Evolutionary conservation across 1,140 invertebrate genomes (phyloP), one percentile per base, ranked within the genome.

Genomic region (Daktulosphaira vitifoliae): DNA sequence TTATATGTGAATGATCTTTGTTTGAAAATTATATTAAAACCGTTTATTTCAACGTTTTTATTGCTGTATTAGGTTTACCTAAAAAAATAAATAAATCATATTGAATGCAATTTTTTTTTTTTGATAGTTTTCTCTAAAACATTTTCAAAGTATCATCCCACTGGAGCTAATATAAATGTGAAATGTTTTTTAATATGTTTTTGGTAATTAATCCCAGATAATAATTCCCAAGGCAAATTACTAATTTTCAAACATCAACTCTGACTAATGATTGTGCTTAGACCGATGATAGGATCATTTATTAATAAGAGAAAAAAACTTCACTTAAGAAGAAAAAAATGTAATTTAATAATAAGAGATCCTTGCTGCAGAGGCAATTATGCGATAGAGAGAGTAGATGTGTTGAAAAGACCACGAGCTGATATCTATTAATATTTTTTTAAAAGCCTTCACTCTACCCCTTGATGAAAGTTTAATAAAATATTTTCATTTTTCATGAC

Each of bases 371-470:
- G n/a, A n/a, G n/a, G n/a, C n/a, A n/a, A n/a, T n/a, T n/a, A n/a
- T n/a, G n/a, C n/a, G n/a, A n/a, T n/a, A n/a, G n/a, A n/a, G n/a
- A 15, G 38, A 6, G 44, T 16, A 11, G 18, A 22, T 7, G 52
- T 13, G 53, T 25, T 56, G 53, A 56, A 56, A 56, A 56, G 53
- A 56, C 39, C 53, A 20, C 23, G 53, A 22, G 38, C 53, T 22
- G 38, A 56, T 42, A 56, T 56, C 53, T 56, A 56, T 56, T 56
- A 44, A 56, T 56, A 44, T 56, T 56, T 56, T 56, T 33, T 56
- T 56, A 42, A 44, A 56, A 56, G 53, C 42, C 53, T 44, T 42
- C 33, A 15, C 18, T 53, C 18, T 33, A 5, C 13, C 38, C 11
- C 13, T 22, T 20, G 20, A 6, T 33, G 8, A 44, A 26, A 56